phyloP scores from a whole-genome alignment of 2,113 vertebrate species.

The Catagonus wagneri region DNA sequence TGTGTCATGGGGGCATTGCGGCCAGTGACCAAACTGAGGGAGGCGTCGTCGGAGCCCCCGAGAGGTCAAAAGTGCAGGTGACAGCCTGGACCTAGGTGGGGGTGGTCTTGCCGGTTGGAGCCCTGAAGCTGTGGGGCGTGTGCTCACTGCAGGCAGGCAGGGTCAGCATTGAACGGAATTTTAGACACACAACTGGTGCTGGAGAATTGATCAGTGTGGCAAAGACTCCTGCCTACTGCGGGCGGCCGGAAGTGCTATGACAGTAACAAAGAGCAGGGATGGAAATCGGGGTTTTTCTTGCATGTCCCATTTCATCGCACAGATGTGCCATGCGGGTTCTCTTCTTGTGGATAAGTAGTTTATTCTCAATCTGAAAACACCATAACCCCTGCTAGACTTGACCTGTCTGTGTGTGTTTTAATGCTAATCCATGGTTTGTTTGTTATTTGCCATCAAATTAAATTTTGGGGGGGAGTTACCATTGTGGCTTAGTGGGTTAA shows the following conservation, averaged over 20 bases:
- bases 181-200: not conserved
- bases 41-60: not conserved
- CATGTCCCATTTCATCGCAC: not conserved
- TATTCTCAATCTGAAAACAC: not conserved
- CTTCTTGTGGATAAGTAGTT: not conserved
- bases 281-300: not conserved
- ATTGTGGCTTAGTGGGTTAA: too few species aligned
- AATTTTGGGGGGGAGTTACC: too few species aligned
- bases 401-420: not conserved
- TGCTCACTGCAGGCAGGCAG: not conserved
- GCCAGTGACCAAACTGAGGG: not conserved
- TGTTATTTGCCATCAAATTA: not conserved
- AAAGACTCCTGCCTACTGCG: too few species aligned
- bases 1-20: not conserved
- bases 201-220: not conserved
- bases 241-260: not conserved
- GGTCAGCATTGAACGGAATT: not conserved
- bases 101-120: not conserved
- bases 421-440: not conserved
- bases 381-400: not conserved
- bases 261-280: not conserved
- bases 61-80: not conserved
- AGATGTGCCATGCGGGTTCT: not conserved
- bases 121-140: not conserved
- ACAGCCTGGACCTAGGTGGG: not conserved